Base-by-base conservation (phyloP, 2,113 vertebrate genomes). In the Erpornis zantholeuca region DNA sequence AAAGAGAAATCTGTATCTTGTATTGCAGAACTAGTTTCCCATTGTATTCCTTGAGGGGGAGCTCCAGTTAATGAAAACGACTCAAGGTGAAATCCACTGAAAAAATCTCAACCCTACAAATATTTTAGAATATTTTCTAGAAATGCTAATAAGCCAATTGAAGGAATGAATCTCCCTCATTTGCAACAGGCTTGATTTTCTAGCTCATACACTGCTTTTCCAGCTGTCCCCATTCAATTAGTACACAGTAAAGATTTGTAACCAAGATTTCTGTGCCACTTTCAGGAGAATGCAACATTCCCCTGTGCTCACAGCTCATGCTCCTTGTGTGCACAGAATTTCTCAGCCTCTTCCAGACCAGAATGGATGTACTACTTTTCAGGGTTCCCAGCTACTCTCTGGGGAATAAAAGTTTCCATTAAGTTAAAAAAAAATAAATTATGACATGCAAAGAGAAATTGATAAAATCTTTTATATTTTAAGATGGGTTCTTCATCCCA, bases 1-100 rank as follows among this genome's bases (percentile, higher is more conserved):
- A 95, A 36, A 53, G 80, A 87, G 83, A 90, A 96, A 71, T 64
- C 27, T 65, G 14, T n/a, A 72, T 81, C 47, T 38, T 27, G 29
- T 69, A 27, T 40, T 64, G 52, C 59, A 93, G 73, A 84, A 77
- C n/a, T 88, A 36, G 12, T 75, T 96, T 96, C 69, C 87, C 88
- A 54, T 52, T 86, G 53, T 90, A 50, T 88, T 92, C 95, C 97
- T 96, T 96, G 95, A 96, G 97, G 90, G 95, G 95, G 96, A 97
- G 97, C 97, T 96, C 93, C 87, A 94, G 96, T 82, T 94, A 94
- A 96, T 88, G 83, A 88, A 95, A 97, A 96, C 1, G 6, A 50
- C 4, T 33, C 49, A 28, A 38, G 6, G 8, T 53, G 44, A 95
- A 96, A 91, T 76, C 15, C 42, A 44, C 27, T 33, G 44, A 76